Evolutionary conservation across 2,113 vertebrate genomes (phyloP).

Genomic region (Albula goreensis): DNA sequence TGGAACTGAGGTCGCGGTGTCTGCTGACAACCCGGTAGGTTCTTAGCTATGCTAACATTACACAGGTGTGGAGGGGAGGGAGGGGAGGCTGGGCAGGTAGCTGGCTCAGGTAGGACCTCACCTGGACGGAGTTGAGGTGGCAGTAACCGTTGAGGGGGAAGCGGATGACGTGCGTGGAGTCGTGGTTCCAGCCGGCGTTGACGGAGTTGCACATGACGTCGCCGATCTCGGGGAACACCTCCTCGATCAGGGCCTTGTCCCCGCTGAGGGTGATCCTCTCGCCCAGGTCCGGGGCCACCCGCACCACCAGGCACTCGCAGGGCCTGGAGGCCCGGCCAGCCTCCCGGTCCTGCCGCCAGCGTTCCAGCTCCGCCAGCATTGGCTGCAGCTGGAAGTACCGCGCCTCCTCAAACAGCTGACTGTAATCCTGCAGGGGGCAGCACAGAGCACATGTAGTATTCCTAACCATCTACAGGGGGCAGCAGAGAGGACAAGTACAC

Average conservation of each 20-base stretch:
- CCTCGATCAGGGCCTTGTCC: slow-evolving; percentile 95
- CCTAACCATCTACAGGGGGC: not conserved
- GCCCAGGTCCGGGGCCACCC: slow-evolving; percentile 92
- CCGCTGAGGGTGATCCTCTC: slow-evolving; percentile 95
- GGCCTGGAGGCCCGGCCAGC: slow-evolving; percentile 83
- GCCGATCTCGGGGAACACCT: slow-evolving; percentile 94
- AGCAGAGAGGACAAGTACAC: too few relatives aligned
- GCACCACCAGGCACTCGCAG: slow-evolving; percentile 94
- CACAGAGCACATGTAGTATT: not conserved
- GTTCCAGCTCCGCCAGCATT: slow-evolving; percentile 92
- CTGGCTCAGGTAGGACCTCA: slow-evolving; percentile 46
- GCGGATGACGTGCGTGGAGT: slow-evolving; percentile 95
- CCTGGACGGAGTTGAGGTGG: slow-evolving; percentile 98
- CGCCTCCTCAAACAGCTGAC: slow-evolving; percentile 94
- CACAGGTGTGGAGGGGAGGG: not conserved
- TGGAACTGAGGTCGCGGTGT: too few relatives aligned
- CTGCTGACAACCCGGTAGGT: too few relatives aligned
- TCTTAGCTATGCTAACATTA: too few relatives aligned
- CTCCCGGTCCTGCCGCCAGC: slow-evolving; percentile 94
- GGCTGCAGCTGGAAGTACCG: slow-evolving; percentile 97
- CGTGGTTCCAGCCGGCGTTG: slow-evolving; percentile 82
- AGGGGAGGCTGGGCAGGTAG: not conserved
- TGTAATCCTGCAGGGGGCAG: slow-evolving; percentile 81
- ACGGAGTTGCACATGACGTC: slow-evolving; percentile 98
- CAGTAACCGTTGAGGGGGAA: slow-evolving; percentile 97